These are phyloP conservation scores for Upupa epops DNA, from an alignment of 2,113 vertebrate genomes.

Conservation along the genomic window DNA sequence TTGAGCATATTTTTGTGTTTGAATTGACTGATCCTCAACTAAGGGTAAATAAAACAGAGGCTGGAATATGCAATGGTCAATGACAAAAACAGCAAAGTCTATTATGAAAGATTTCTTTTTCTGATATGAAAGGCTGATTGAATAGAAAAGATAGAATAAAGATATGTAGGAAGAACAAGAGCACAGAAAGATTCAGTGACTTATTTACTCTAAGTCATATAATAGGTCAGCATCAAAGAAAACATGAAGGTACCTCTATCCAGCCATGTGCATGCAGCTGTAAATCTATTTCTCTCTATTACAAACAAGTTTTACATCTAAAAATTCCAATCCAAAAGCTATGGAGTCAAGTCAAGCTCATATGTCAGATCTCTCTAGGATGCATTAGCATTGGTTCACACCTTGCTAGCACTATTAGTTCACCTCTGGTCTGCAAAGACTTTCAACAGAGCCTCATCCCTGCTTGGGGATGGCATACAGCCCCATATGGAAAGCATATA, in stretches of 20 bases:
- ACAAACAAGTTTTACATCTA: background rate
- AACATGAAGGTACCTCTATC: background rate
- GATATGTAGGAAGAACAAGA: background rate
- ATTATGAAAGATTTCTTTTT: background rate
- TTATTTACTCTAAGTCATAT: background rate
- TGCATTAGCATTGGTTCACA: background rate
- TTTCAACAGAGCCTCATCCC: background rate
- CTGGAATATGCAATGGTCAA: background rate
- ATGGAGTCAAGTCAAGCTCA: background rate
- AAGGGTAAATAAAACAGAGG: background rate
- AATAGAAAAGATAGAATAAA: background rate
- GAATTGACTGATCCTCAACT: background rate
- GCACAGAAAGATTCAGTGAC: background rate
- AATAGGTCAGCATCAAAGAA: background rate
- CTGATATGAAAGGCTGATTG: background rate
- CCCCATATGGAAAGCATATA: accelerated
- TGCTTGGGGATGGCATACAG: background rate
- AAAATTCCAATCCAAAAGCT: background rate
- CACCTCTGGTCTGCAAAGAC: background rate
- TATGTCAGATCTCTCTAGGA: background rate
- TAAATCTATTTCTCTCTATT: background rate
- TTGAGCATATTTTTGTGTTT: background rate
- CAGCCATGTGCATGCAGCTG: background rate
- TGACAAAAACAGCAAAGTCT: background rate
- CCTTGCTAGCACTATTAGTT: background rate